These are phyloP conservation scores for Silvanus unidentatus DNA, from an alignment of 2,888 invertebrate genomes.

Conservation along the genomic window DNA sequence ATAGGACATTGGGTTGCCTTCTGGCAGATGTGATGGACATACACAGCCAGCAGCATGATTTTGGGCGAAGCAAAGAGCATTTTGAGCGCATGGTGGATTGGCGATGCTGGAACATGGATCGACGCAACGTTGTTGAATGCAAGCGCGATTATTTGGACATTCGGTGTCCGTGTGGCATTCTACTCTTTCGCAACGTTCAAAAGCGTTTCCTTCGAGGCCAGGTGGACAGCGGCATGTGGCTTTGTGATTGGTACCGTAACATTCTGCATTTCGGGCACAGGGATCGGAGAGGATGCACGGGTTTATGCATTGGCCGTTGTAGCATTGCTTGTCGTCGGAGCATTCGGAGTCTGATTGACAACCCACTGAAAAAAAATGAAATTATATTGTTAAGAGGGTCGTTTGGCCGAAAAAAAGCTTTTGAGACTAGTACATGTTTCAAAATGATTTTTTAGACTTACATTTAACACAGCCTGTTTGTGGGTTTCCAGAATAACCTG, in stretches of 20 bases:
- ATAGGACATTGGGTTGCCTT: slow-evolving; percentile 74
- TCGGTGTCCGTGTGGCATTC: slow-evolving; percentile 77
- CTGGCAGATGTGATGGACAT: slow-evolving; percentile 72
- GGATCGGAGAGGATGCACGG: slow-evolving; percentile 75
- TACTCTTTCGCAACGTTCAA: slow-evolving; percentile 66
- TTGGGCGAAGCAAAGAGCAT: slow-evolving; percentile 73
- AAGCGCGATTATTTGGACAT: slow-evolving; percentile 70
- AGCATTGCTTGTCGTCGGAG: slow-evolving; percentile 71
- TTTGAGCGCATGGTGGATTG: slow-evolving; percentile 71
- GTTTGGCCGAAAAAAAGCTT: no score
- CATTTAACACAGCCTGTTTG: slow-evolving; percentile 73
- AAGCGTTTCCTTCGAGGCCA: slow-evolving; percentile 76
- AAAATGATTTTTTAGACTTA: slow-evolving; percentile 37
- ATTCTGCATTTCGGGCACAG: slow-evolving; percentile 79
- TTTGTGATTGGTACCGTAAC: slow-evolving; percentile 73
- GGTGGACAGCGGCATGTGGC: slow-evolving; percentile 73
- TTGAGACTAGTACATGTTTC: not conserved
- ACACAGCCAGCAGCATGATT: slow-evolving; percentile 77
- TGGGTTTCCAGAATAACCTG: slow-evolving; percentile 81
- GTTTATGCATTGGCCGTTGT: slow-evolving; percentile 74
- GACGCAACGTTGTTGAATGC: slow-evolving; percentile 65
- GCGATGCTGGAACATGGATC: slow-evolving; percentile 68
- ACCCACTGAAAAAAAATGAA: slow-evolving; percentile 53
- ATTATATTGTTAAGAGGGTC: slow-evolving; percentile 6
- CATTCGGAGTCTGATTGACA: slow-evolving; percentile 81